Evolutionary conservation across 2,888 invertebrate genomes (phyloP), one percentile per base, ranked within the genome.

Genomic region (Sarcophaga subvicina): DNA sequence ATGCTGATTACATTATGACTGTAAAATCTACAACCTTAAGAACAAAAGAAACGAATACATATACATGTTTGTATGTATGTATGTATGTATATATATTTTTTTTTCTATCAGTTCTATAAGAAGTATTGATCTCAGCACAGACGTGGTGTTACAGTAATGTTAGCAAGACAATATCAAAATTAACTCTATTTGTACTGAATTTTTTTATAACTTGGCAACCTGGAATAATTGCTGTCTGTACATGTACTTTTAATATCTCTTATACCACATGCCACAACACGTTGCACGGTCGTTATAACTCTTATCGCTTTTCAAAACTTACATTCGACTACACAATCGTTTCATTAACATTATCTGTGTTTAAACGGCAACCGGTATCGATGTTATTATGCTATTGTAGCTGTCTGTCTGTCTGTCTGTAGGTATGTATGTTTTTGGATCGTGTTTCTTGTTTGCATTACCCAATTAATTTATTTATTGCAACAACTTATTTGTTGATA

Each of bases 291-390:
- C 62, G 60, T n/a, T 78, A 47, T 63, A 12, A 4, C 14, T 47
- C 63, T 59, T 80, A 70, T 83, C 69, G 54, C 60, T 67, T 17
- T 71, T 67, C 64, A 27, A 66, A 77, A 76, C 25, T 45, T 45
- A 59, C 81, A 70, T 69, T 49, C 75, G 63, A 70, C 62, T 66
- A 54, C 49, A 67, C 83, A 83, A 70, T 37, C 66, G 83, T 81
- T 87, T 87, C 78, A 87, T 87, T 84, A 87, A 45, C 47, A 66
- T 75, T 83, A 86, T 83, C 83, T 80, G 63, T 64, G 59, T 59
- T 80, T 75, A 75, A 79, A 75, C 67, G 80, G 81, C 83, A 83
- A 78, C 54, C 22, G 59, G 27, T 73, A 69, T 76, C 64, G 64
- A 71, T 37, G 37, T 37, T 37, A 37, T 82, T 79, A 49, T 49